Percentiles rank a stretch among this genome's conserved stretches.
Evolutionary conservation across 2,797 vertebrate species (phyloP).

Genomic region (Echeneis naucrates): DNA sequence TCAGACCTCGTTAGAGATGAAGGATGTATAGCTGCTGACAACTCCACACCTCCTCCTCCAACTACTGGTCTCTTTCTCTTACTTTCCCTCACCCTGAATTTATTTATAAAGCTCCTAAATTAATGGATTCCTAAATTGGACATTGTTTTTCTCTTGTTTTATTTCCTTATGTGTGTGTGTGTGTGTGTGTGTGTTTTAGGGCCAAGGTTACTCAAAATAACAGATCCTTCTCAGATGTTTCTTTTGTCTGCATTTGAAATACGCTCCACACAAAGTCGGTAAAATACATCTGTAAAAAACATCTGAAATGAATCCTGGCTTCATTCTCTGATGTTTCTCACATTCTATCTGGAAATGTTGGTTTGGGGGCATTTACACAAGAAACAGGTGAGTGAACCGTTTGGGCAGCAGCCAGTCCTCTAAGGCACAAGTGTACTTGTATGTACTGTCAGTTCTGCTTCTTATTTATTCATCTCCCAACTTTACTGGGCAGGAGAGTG

Average conservation of each 20-base stretch:
- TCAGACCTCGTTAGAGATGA: constrained; percentile 84
- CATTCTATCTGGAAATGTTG: constrained; percentile 16
- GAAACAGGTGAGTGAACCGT: constrained; percentile 33
- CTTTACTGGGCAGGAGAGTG: constrained; percentile 78
- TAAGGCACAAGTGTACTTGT: constrained; percentile 47
- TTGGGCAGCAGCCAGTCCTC: constrained; percentile 50
- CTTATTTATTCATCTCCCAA: constrained; percentile 81
- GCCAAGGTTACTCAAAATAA: neutral
- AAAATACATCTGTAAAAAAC: constrained; percentile 6
- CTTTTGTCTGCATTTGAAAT: constrained; percentile 10
- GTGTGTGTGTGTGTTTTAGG: neutral
- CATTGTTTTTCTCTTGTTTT: constrained; percentile 12
- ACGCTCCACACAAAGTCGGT: neutral
- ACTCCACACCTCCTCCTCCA: constrained; percentile 54
- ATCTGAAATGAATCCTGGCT: neutral
- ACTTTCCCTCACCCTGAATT: constrained; percentile 33
- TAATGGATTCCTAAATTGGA: constrained; percentile 30
- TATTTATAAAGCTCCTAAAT: constrained; percentile 38
- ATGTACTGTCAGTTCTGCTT: constrained; percentile 74
- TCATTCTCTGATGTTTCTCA: constrained; percentile 8
- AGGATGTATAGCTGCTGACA: constrained; percentile 81
- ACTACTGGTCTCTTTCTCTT: constrained; percentile 45
- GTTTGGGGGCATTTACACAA: constrained; percentile 33
- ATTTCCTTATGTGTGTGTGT: too few relatives aligned
- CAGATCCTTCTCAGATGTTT: neutral